These are phyloP conservation scores for Crocodylus rhombifer DNA, from an alignment of 2,797 vertebrate species.

Conservation along the genomic window DNA sequence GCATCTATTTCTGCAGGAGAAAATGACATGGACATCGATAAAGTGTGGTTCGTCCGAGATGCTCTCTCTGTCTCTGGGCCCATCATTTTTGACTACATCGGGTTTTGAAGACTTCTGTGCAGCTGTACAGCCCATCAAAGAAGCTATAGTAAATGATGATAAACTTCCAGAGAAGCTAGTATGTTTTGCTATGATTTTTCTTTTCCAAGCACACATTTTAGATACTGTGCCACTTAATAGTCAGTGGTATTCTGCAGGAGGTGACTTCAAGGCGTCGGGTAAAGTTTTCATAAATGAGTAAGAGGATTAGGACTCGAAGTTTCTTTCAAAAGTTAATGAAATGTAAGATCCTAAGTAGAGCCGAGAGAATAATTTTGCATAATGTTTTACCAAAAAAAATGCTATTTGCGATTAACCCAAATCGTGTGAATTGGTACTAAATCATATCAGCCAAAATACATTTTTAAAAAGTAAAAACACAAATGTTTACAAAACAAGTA, in stretches of 20 bases:
- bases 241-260: no score
- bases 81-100: constrained; percentile 71
- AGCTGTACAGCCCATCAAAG: constrained; percentile 75
- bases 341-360: accelerated
- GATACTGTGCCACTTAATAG: no score
- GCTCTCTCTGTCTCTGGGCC: constrained; percentile 82
- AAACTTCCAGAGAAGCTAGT: constrained; percentile 83
- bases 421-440: no score
- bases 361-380: no score
- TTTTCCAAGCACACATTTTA: no score
- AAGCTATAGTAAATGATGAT: constrained; percentile 74
- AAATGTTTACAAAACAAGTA: no score
- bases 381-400: no score
- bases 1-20: constrained; percentile 84
- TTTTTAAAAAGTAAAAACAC: no score
- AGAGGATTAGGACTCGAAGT: neutral
- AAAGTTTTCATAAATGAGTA: no score
- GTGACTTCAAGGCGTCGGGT: no score
- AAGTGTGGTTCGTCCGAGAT: constrained; percentile 81
- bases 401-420: no score
- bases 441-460: no score
- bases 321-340: neutral
- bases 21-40: constrained; percentile 83
- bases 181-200: neutral
- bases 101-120: constrained; percentile 74